Evolutionary conservation across 2,113 vertebrate genomes (phyloP), one percentile per base, ranked within the genome.

Genomic region (Pogona vitticeps): DNA sequence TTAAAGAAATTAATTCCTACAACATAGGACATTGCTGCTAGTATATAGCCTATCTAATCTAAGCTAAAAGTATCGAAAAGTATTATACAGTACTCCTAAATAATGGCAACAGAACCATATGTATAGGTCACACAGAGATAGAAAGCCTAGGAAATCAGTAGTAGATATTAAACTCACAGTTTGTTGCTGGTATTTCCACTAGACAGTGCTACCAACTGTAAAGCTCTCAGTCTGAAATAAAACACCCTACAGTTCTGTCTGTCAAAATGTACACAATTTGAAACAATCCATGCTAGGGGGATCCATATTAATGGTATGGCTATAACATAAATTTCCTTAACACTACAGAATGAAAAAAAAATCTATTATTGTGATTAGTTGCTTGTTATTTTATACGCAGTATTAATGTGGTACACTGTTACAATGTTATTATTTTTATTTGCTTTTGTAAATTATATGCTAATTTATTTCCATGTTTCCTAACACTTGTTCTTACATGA

Each of bases 391-490:
- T 98, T 99, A 98, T 99, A 98, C 96, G 98, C 97, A 97, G 97
- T 99, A 98, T 98, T 98, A 98, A 97, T 99, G 98, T 98, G 97
- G 97, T 98, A 98, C 98, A 98, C 98, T 99, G 98, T 98, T 99
- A 98, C 97, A 96, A 96, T 97, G 96, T 97, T 95, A 94, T 94
- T 82, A 89, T 89, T 92, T 88, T 97, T 96, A 95, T 96, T 97
- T 96, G 94, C 97, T 97, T 97, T 97, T 98, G 98, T 99, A 98
- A 99, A 98, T 99, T 98, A 98, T 99, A 98, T 98, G 97, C 98
- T 99, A 98, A 99, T 99, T 99, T 99, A 99, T 99, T 99, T 97
- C 97, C 93, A 96, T 97, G 97, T 97, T 97, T 98, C 94, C 96
- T 97, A 97, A 97, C 98, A 98, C 97, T 95, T 97, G 97, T 97